Base-by-base conservation (phyloP, 2,113 vertebrate genomes). In the Orycteropus afer region DNA sequence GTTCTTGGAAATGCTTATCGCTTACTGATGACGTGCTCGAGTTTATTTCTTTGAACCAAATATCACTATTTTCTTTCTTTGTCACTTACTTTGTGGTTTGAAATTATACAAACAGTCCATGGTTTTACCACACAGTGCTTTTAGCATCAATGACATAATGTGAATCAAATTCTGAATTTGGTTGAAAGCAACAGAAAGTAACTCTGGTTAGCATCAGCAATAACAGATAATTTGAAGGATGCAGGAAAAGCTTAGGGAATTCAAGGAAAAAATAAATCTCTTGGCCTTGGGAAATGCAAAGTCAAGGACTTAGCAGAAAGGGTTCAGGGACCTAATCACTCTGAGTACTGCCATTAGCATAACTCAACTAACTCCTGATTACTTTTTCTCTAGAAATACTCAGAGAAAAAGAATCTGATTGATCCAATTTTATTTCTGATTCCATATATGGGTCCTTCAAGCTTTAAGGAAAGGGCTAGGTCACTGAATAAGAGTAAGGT, bases 121-220 rank as follows among this genome's bases (percentile, higher is more conserved):
- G 14, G 32, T 69, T 95, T 89, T 73, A 15, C 65, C 82, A 90
- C 10, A 80, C 91, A 82, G 49, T 86, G 14, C 63, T 93, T 57
- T 88, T 91, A 92, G 8, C 34, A 63, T 89, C 32, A 77, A 10
- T 74, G 18, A 86, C 25, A 80, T 40, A 59, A 82, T 95, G 34
- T 57, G 25, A 92, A 67, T 92, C 47, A 59, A 92, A 95, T 93
- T 91, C 37, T 92, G 20, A 92, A 53, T 88, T 89, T 18, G 2
- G 2, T 79, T 49, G 55, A 83, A 59, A 90, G 27, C 85, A 71
- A 32, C 7, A 86, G 17, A 47, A 89, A 81, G 23, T 86, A 89
- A 80, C 67, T 82, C 23, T 59, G 45, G 25, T 20, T 83, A 91
- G 20, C 27, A 47, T 94, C 57, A 83, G 32, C 3, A 63, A 65